phyloP scores from a whole-genome alignment of 2,797 vertebrate genomes.

The Diceros bicornis region DNA sequence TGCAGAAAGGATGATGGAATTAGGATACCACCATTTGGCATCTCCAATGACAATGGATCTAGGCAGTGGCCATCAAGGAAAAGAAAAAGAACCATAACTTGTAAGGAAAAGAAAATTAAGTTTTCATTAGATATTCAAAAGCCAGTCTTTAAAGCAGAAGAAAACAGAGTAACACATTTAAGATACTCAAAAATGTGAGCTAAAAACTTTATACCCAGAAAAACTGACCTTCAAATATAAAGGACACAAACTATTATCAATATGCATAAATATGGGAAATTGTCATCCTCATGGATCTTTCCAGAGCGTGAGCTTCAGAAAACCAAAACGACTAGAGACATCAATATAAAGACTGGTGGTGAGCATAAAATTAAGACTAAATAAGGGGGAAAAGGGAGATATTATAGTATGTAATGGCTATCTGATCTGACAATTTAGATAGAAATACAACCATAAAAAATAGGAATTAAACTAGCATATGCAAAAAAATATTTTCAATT shows the following conservation, averaged over 20 bases:
- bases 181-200: neutral
- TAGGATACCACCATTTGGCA: neutral
- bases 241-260: neutral
- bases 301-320: too few relatives aligned
- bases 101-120: neutral
- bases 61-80: neutral
- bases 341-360: neutral
- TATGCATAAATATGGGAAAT: neutral
- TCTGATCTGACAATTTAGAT: neutral
- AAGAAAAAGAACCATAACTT: neutral
- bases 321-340: neutral
- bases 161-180: neutral
- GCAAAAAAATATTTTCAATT: neutral
- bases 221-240: neutral
- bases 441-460: neutral
- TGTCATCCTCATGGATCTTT: neutral
- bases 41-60: neutral
- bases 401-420: neutral
- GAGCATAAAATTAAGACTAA: neutral
- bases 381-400: neutral
- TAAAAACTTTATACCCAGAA: neutral
- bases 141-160: neutral
- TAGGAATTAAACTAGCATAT: neutral
- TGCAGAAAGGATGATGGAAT: neutral
- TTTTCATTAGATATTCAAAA: neutral